Percentiles rank a stretch among this genome's conserved stretches.
Evolutionary conservation across 1,140 invertebrate species (phyloP).

Genomic region (Papilio polytes): DNA sequence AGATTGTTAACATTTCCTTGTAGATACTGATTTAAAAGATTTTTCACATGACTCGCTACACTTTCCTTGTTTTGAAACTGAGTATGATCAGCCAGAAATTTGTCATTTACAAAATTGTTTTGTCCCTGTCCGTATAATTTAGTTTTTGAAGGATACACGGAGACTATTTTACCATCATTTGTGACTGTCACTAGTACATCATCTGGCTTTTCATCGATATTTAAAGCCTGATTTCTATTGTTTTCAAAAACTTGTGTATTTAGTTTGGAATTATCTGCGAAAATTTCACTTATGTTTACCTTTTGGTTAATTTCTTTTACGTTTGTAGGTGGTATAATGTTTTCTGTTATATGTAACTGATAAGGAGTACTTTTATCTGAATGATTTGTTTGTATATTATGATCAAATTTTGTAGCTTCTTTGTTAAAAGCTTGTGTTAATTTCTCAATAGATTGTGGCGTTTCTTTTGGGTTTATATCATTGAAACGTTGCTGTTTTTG

Average conservation of each 20-base stretch:
- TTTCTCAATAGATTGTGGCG: not conserved
- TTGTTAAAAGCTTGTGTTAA: not conserved
- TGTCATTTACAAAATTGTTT: not conserved
- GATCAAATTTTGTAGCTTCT: not conserved
- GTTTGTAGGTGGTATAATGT: not conserved
- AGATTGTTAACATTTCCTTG: slow-evolving; percentile 7
- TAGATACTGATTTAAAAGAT: slow-evolving; percentile 1
- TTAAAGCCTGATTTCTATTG: not conserved
- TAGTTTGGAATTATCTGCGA: not conserved
- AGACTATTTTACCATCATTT: slow-evolving; percentile 18
- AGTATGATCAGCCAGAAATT: not conserved
- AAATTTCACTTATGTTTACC: not conserved
- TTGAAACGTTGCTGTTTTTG: not conserved
- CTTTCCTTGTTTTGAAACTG: not conserved
- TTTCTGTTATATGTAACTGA: slow-evolving; percentile 3
- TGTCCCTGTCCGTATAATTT: slow-evolving; percentile 1
- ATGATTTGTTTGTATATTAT: not conserved
- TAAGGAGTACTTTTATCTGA: not conserved
- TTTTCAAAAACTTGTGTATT: not conserved
- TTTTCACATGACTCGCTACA: not conserved
- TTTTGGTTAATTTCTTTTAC: slow-evolving; percentile 10
- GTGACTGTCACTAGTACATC: slow-evolving; percentile 23
- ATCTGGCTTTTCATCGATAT: not conserved
- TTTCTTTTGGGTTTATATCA: not conserved
- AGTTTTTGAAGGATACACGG: not conserved